Percentiles rank a stretch among this genome's conserved stretches.
Conservation (phyloP, 53 echinoderm and acorn worm species). For the Henricia sp. region DNA sequence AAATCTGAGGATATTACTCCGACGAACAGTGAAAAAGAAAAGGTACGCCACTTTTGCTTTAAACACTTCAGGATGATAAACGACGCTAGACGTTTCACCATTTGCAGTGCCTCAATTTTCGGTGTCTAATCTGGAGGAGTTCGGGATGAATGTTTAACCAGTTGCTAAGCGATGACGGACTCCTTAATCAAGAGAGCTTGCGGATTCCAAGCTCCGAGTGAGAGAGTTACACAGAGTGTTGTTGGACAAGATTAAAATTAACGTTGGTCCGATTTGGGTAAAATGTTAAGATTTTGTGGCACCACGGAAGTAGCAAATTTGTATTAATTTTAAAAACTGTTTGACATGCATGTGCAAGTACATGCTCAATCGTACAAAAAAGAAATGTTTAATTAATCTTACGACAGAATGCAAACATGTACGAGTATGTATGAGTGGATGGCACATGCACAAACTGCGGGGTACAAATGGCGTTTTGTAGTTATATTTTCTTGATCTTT, state of each 20-base stretch:
- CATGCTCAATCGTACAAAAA: no score
- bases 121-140: slow-evolving; percentile 28
- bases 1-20: slow-evolving; percentile 27
- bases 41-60: background rate
- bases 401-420: no score
- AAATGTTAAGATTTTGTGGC: background rate
- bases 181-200: slow-evolving; percentile 11
- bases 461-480: no score
- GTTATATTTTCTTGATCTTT: no score
- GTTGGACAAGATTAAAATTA: background rate
- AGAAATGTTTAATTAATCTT: no score
- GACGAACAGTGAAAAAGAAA: background rate
- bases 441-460: no score
- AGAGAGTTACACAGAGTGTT: slow-evolving; percentile 1
- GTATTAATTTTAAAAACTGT: no score
- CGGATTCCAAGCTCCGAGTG: background rate
- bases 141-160: slow-evolving; percentile 34
- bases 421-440: no score
- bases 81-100: slow-evolving; percentile 14
- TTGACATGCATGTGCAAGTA: no score
- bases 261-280: background rate
- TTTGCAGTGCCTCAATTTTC: slow-evolving; percentile 26
- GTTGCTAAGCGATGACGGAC: slow-evolving; percentile 51
- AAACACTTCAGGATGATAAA: slow-evolving; percentile 11
- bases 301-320: no score